Percentiles rank a stretch among this genome's conserved stretches.
Evolutionary conservation across 2,888 invertebrate genomes (phyloP).

Genomic region (Xestia rhomboidea): DNA sequence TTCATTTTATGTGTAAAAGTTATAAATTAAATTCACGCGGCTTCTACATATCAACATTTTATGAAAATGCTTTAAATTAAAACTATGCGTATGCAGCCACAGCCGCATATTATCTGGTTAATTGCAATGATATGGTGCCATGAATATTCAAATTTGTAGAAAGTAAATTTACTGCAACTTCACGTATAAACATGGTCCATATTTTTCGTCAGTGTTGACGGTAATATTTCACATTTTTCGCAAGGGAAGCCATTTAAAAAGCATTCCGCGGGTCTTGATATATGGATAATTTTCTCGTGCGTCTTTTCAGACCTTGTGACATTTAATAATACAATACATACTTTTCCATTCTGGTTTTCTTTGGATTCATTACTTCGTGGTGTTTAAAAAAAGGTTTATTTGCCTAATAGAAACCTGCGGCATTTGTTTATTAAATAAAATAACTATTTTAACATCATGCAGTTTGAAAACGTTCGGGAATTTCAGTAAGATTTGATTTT

Average conservation of each 20-base stretch:
- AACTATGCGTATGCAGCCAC: conserved; percentile 22
- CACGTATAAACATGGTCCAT: conserved; percentile 51
- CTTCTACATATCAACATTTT: conserved; percentile 19
- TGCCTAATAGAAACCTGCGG: neutral
- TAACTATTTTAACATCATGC: neutral
- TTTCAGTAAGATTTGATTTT: neutral
- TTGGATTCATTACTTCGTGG: conserved; percentile 24
- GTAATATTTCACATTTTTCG: conserved; percentile 72
- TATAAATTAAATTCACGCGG: conserved; percentile 9
- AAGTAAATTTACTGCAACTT: conserved; percentile 48
- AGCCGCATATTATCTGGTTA: conserved; percentile 61
- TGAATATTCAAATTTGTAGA: conserved; percentile 68
- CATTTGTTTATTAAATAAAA: conserved; percentile 3
- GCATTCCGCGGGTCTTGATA: conserved; percentile 69
- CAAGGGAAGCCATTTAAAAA: conserved; percentile 69
- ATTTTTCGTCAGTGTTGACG: conserved; percentile 73
- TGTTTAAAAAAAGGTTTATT: conserved; percentile 17
- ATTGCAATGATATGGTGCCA: conserved; percentile 63
- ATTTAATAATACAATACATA: conserved; percentile 16
- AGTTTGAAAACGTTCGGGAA: too few species aligned
- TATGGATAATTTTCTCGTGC: conserved; percentile 66
- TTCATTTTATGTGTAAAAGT: neutral
- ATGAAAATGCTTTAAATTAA: conserved; percentile 25
- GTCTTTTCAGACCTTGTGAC: conserved; percentile 44
- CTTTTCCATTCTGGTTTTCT: conserved; percentile 10